Evolutionary conservation across 2,113 vertebrate genomes (phyloP).

Genomic region (Sphyrna mokarran): DNA sequence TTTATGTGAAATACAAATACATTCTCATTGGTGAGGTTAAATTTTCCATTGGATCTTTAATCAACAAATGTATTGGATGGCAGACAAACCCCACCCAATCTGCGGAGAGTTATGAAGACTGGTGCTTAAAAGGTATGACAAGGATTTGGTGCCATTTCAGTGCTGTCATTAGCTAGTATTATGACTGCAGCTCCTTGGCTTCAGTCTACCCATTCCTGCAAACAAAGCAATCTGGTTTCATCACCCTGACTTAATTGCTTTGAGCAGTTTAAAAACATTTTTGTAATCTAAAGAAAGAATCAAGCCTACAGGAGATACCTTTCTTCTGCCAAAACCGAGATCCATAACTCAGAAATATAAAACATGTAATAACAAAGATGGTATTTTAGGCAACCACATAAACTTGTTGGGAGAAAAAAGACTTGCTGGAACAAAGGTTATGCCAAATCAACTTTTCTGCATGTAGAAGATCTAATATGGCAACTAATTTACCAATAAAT

Average conservation of each 20-base stretch:
- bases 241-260: neutral
- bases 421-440: neutral
- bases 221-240: neutral
- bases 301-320: neutral
- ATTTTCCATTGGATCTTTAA: neutral
- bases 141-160: neutral
- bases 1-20: neutral
- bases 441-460: neutral
- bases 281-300: neutral
- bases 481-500: neutral
- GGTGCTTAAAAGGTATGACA: neutral
- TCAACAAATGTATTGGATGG: neutral
- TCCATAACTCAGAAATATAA: neutral
- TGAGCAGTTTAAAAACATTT: neutral
- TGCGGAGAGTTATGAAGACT: neutral
- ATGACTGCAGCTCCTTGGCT: neutral
- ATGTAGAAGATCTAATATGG: neutral
- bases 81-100: neutral
- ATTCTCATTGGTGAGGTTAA: neutral
- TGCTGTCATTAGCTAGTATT: neutral
- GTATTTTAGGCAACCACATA: neutral
- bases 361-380: constrained; percentile 24
- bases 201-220: neutral
- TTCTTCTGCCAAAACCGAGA: neutral
- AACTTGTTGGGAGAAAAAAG: neutral